A percentile compares a stretch with the other conserved stretches of the same genome.
phyloP scores from a whole-genome alignment of 2,888 invertebrate species.

The Pecten maximus region DNA sequence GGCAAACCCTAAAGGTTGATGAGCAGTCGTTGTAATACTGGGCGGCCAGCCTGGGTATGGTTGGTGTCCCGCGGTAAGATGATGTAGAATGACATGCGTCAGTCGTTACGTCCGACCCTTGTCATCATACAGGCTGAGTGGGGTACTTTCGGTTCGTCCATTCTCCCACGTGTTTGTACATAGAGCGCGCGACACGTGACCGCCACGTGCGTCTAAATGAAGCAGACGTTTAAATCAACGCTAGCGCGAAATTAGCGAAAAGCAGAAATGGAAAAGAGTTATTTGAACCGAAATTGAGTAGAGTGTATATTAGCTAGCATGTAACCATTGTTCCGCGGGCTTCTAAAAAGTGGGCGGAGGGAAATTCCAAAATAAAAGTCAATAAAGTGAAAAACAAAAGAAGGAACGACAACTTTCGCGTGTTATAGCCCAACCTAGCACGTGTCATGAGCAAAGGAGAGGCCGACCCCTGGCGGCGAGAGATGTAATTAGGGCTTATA shows the following conservation, averaged over 20 bases:
- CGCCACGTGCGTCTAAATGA: conserved; percentile 49
- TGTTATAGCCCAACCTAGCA: conserved; percentile 51
- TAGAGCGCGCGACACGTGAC: conserved; percentile 50
- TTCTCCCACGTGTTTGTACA: conserved; percentile 29
- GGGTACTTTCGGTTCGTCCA: conserved; percentile 33
- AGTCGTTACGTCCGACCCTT: conserved; percentile 9
- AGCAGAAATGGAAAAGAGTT: conserved; percentile 50
- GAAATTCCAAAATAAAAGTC: conserved; percentile 44
- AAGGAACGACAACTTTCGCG: conserved; percentile 47
- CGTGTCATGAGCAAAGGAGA: conserved; percentile 49
- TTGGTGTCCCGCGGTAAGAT: background rate
- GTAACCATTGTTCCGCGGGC: conserved; percentile 54
- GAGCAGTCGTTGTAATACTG: background rate
- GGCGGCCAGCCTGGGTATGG: background rate
- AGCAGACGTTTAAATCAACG: conserved; percentile 49
- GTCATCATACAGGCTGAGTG: conserved; percentile 27
- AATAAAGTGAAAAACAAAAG: conserved; percentile 56
- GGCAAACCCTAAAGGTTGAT: background rate
- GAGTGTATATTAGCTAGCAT: conserved; percentile 54
- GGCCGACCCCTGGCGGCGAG: conserved; percentile 47
- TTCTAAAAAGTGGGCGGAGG: conserved; percentile 50
- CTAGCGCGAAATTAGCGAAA: conserved; percentile 54
- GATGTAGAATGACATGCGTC: background rate
- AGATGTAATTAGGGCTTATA: conserved; percentile 49
- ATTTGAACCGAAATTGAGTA: conserved; percentile 51